phyloP scores from a whole-genome alignment of 1,140 invertebrate species.

The Dufourea novaeangliae region DNA sequence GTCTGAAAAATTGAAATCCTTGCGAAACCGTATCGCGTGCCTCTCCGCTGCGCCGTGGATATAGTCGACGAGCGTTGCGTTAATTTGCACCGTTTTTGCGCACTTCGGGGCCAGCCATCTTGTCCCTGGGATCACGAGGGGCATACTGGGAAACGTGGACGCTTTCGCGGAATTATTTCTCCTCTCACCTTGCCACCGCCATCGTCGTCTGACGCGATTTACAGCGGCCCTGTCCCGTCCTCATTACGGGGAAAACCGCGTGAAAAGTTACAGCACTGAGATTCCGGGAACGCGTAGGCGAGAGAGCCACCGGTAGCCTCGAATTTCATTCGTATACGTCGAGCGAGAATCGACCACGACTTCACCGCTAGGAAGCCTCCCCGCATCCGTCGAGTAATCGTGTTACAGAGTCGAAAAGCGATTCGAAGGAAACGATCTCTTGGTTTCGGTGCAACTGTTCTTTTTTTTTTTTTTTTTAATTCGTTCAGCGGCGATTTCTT shows the following conservation, averaged over 20 bases:
- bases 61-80: background rate
- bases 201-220: constrained; percentile 29
- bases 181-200: constrained; percentile 11
- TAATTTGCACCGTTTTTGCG: background rate
- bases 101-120: no score
- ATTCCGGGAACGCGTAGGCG: constrained; percentile 46
- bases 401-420: no score
- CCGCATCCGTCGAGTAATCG: no score
- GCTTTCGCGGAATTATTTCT: constrained; percentile 32
- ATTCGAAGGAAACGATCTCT: no score
- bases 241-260: constrained; percentile 57
- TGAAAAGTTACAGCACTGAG: constrained; percentile 44
- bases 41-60: no score
- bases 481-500: no score
- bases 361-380: no score
- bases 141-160: background rate
- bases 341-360: no score
- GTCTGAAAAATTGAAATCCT: background rate
- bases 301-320: constrained; percentile 8
- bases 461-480: no score
- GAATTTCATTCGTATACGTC: constrained; percentile 59
- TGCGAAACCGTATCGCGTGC: background rate
- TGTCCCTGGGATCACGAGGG: no score
- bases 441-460: no score
- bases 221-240: constrained; percentile 25